phyloP scores from a whole-genome alignment of 2,888 invertebrate species.

The Meiosimyza decipiens region DNA sequence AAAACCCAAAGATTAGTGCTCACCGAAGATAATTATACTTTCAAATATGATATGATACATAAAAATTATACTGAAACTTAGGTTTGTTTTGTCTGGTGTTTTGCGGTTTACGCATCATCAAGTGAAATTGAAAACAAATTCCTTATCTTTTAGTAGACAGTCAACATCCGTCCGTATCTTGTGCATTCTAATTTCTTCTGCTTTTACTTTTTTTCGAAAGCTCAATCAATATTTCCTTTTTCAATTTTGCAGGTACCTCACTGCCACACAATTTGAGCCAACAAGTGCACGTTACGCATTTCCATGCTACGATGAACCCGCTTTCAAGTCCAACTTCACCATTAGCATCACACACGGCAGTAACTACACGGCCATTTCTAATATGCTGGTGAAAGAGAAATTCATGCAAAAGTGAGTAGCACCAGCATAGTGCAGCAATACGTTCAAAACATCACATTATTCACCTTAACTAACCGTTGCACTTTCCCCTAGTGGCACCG shows the following conservation, averaged over 20 bases:
- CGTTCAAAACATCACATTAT: neutral
- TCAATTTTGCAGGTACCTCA: constrained; percentile 62
- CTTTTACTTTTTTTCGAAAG: too few species aligned
- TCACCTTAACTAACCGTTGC: constrained; percentile 1
- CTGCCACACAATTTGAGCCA: constrained; percentile 77
- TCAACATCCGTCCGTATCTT: too few species aligned
- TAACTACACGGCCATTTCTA: constrained; percentile 63
- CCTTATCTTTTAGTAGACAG: too few species aligned
- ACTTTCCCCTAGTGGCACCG: constrained; percentile 24
- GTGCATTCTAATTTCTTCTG: too few species aligned
- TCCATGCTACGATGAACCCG: constrained; percentile 84
- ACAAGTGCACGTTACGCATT: constrained; percentile 76
- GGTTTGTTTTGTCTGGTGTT: too few species aligned
- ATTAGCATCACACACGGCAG: constrained; percentile 72
- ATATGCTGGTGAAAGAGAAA: constrained; percentile 55
- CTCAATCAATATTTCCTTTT: neutral
- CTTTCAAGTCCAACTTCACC: constrained; percentile 75
- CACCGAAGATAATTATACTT: too few species aligned
- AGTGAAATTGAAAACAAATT: too few species aligned
- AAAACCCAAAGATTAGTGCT: too few species aligned
- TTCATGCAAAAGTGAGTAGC: constrained; percentile 30
- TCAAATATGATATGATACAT: too few species aligned
- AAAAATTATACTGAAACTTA: too few species aligned
- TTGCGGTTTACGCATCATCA: too few species aligned
- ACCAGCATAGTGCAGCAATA: too few species aligned